phyloP scores from a whole-genome alignment of 2,888 invertebrate genomes.

The Sphaeridia pumilis region DNA sequence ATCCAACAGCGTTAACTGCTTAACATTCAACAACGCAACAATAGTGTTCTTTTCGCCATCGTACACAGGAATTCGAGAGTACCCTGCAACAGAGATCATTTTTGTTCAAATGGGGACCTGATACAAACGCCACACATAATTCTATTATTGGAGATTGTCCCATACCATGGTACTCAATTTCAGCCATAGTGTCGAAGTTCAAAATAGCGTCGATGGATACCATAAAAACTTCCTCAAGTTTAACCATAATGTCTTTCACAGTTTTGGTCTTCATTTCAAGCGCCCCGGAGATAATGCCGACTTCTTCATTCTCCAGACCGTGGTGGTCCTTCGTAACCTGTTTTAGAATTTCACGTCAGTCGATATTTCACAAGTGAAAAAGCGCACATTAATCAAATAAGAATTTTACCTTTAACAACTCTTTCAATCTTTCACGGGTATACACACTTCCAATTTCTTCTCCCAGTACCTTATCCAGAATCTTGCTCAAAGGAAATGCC shows the following conservation, averaged over 20 bases:
- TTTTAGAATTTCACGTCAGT: no score
- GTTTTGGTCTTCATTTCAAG: conserved; percentile 87
- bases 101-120: background rate
- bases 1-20: conserved; percentile 96
- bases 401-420: conserved; percentile 68
- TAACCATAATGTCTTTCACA: conserved; percentile 93
- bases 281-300: conserved; percentile 95
- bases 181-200: conserved; percentile 93
- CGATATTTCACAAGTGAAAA: background rate
- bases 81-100: conserved; percentile 49
- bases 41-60: conserved; percentile 70
- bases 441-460: conserved; percentile 97
- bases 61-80: conserved; percentile 90
- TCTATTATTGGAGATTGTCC: background rate
- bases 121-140: background rate
- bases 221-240: conserved; percentile 79
- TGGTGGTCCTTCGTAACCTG: conserved; percentile 79
- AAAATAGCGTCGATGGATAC: conserved; percentile 73
- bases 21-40: conserved; percentile 87
- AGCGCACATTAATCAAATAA: background rate
- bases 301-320: conserved; percentile 83
- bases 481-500: conserved; percentile 79
- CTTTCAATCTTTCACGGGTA: conserved; percentile 88
- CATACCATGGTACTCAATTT: conserved; percentile 82
- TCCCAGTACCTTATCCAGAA: conserved; percentile 77